Percentiles rank a stretch among this genome's conserved stretches.
Conservation (phyloP, 2,113 vertebrate species). For the Microcebus lehilahytsara region DNA sequence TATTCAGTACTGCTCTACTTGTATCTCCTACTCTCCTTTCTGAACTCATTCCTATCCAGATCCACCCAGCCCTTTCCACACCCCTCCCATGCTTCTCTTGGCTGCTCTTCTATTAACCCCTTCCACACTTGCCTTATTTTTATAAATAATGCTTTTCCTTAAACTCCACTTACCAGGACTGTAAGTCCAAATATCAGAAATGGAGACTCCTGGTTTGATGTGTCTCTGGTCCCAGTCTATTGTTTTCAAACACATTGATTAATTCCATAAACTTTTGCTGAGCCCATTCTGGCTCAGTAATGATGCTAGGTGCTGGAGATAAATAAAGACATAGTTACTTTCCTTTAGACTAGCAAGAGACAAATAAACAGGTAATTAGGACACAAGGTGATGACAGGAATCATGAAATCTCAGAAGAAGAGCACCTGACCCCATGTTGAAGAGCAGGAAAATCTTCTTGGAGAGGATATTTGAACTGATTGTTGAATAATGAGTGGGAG, state of each 20-base stretch:
- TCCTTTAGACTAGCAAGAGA: neutral
- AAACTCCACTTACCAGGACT: neutral
- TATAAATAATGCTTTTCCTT: neutral
- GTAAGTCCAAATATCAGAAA: neutral
- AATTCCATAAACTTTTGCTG: neutral
- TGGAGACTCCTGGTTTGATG: neutral
- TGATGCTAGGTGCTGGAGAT: neutral
- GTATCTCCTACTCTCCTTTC: neutral
- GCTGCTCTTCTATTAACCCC: neutral
- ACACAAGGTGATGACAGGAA: neutral
- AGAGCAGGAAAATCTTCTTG: neutral
- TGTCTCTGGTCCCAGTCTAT: neutral
- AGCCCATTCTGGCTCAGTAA: neutral
- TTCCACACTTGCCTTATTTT: neutral
- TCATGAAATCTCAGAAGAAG: neutral
- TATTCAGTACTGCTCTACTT: neutral
- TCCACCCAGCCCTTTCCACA: neutral
- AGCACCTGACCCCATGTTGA: neutral
- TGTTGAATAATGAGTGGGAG: neutral
- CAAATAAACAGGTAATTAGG: neutral
- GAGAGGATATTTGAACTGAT: neutral
- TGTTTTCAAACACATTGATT: conserved; percentile 22
- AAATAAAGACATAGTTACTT: neutral
- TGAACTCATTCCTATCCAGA: neutral
- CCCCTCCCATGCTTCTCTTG: neutral